phyloP scores from a whole-genome alignment of 2,113 vertebrate genomes.

The Ammodytes marinus region DNA sequence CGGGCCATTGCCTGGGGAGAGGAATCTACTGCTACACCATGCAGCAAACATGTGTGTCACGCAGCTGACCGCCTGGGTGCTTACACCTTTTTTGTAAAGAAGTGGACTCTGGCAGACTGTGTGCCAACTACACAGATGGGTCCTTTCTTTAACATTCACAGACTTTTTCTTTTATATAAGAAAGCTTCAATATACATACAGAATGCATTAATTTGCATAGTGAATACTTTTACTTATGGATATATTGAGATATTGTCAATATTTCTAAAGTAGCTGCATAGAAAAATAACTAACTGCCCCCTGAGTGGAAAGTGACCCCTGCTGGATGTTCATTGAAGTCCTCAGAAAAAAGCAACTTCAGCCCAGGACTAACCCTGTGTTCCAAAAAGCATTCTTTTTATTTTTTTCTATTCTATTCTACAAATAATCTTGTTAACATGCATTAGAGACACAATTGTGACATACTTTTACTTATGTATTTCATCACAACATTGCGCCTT shows the following conservation, averaged over 20 bases:
- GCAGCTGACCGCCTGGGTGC: slow-evolving; percentile 66
- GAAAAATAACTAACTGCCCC: no score
- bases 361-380: not conserved
- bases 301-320: not conserved
- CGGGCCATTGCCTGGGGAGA: slow-evolving; percentile 73
- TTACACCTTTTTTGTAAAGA: slow-evolving; percentile 53
- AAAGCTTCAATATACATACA: slow-evolving; percentile 1
- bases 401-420: no score
- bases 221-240: not conserved
- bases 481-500: no score
- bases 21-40: slow-evolving; percentile 50
- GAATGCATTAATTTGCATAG: slow-evolving; percentile 18
- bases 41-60: slow-evolving; percentile 63
- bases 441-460: no score
- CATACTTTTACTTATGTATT: no score
- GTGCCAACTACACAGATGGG: slow-evolving; percentile 54
- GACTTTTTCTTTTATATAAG: slow-evolving; percentile 29
- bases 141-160: slow-evolving; percentile 40
- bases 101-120: slow-evolving; percentile 35
- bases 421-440: no score
- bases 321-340: not conserved
- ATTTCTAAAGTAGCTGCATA: not conserved
- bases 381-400: no score
- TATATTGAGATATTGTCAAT: not conserved
- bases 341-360: not conserved